A percentile compares a stretch with the other conserved stretches of the same genome.
These are phyloP conservation scores for Hydropsyche tenuis DNA, from an alignment of 1,140 invertebrate species.

Conservation along the genomic window DNA sequence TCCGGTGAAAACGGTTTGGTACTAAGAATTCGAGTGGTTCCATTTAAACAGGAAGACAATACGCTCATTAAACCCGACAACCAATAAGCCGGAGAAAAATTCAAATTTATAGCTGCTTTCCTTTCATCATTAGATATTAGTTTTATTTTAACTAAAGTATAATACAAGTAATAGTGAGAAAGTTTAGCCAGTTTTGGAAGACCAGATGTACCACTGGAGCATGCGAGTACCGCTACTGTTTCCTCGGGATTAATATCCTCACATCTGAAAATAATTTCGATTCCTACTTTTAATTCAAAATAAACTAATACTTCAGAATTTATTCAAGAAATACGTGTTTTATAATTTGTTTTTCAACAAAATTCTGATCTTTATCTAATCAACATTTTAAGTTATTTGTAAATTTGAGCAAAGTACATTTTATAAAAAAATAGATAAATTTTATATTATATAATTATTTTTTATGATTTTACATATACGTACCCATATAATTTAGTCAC, in stretches of 20 bases:
- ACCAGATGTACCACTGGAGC: slow-evolving; percentile 47
- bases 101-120: not conserved
- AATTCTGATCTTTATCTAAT: not conserved
- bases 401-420: too few species aligned
- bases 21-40: not conserved
- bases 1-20: slow-evolving; percentile 12
- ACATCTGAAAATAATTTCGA: slow-evolving; percentile 19
- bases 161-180: slow-evolving; percentile 26
- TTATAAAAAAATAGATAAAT: too few species aligned
- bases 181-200: slow-evolving; percentile 42
- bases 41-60: not conserved
- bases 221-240: slow-evolving; percentile 35
- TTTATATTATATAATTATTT: not conserved
- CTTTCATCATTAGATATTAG: not conserved
- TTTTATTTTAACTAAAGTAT: not conserved
- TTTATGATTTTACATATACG: too few species aligned
- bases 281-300: too few species aligned
- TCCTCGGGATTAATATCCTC: slow-evolving; percentile 42
- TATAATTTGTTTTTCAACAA: not conserved
- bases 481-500: too few species aligned
- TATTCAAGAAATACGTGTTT: not conserved
- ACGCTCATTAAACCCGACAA: not conserved
- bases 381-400: too few species aligned
- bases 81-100: slow-evolving; percentile 19
- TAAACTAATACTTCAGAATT: not conserved